Conservation (phyloP, 1,140 invertebrate genomes). For the Eumeta japonica region DNA sequence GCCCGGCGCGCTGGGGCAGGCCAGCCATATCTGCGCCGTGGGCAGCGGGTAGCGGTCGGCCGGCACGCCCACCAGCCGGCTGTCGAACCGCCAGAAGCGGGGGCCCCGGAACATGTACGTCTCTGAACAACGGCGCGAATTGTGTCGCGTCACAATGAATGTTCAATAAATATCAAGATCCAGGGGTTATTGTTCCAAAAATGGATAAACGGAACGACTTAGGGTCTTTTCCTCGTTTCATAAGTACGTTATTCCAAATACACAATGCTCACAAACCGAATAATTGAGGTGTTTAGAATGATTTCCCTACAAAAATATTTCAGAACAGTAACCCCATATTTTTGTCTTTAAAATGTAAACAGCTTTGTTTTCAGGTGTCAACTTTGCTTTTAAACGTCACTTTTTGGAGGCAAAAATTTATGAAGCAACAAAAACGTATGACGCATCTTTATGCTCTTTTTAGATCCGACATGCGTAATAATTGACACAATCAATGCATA, state of each 20-base stretch:
- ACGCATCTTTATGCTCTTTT: too few species aligned
- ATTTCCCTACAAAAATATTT: too few species aligned
- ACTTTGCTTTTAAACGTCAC: too few species aligned
- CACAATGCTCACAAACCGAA: not conserved
- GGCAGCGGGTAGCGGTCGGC: constrained; percentile 59
- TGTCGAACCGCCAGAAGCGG: constrained; percentile 66
- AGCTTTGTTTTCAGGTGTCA: too few species aligned
- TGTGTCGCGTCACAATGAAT: not conserved
- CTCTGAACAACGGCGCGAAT: too few species aligned
- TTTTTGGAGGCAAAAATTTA: too few species aligned
- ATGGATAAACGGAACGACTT: not conserved
- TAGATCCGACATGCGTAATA: too few species aligned
- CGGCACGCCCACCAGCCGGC: constrained; percentile 48
- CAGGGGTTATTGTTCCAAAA: not conserved
- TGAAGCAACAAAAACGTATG: too few species aligned
- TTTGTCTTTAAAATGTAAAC: too few species aligned
- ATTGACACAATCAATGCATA: too few species aligned
- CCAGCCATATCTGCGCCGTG: constrained; percentile 61
- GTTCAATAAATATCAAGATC: not conserved
- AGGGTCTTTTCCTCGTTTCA: not conserved
- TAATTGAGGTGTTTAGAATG: too few species aligned
- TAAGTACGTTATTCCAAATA: not conserved
- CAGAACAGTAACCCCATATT: too few species aligned
- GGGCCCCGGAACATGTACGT: constrained; percentile 68
- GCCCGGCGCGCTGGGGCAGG: constrained; percentile 53